A percentile compares a stretch with the other conserved stretches of the same genome.
Evolutionary conservation across 2,113 vertebrate genomes (phyloP).

Genomic region (Lichenostomus cassidix): DNA sequence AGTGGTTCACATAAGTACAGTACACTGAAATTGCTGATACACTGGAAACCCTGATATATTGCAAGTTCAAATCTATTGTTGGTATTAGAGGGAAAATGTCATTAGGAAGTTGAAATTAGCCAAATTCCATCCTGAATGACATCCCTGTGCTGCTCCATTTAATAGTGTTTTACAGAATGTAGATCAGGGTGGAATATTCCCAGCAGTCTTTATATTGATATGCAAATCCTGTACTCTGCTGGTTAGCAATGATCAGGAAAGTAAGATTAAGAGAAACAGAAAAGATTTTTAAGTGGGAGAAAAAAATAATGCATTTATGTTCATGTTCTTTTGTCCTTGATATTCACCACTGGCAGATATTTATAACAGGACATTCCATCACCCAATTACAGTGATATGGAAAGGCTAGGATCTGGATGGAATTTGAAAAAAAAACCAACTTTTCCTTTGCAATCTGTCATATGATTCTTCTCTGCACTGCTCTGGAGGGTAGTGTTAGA

Average conservation of each 20-base stretch:
- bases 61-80: slow-evolving; percentile 46
- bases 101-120: slow-evolving; percentile 63
- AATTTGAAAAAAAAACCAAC: neutral
- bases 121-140: slow-evolving; percentile 49
- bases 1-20: slow-evolving; percentile 15
- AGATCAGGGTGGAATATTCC: slow-evolving; percentile 60
- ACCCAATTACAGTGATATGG: neutral
- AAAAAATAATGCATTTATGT: slow-evolving; percentile 6
- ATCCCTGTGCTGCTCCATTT: slow-evolving; percentile 25
- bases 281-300: neutral
- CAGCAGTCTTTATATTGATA: slow-evolving; percentile 52
- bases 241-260: slow-evolving; percentile 38
- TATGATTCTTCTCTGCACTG: neutral
- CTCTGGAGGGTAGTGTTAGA: neutral
- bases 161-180: neutral
- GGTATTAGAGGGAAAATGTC: slow-evolving; percentile 30
- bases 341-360: neutral
- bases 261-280: slow-evolving; percentile 32
- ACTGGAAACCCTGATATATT: slow-evolving; percentile 28
- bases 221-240: slow-evolving; percentile 51
- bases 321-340: slow-evolving; percentile 6
- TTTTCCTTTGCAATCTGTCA: neutral
- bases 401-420: neutral
- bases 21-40: slow-evolving; percentile 24
- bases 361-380: neutral